A percentile compares a stretch with the other conserved stretches of the same genome.
phyloP scores from a whole-genome alignment of 2,888 invertebrate genomes.

The Lasioglossum malachurum region DNA sequence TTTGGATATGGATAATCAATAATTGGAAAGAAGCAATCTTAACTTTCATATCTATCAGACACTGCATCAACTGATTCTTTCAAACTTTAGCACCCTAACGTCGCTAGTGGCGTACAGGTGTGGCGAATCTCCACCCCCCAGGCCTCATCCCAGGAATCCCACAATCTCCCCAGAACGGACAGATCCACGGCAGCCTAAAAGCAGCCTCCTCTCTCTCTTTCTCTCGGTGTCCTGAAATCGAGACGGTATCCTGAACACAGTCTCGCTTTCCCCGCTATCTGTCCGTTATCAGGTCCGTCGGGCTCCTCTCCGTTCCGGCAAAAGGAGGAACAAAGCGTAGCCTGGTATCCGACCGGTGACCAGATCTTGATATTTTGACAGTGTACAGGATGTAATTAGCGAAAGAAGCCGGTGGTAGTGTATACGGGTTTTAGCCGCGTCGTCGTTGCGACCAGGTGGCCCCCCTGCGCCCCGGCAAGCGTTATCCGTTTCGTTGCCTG shows the following conservation, averaged over 20 bases:
- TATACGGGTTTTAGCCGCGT: not conserved
- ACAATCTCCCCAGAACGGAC: not conserved
- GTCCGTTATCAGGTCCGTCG: conserved; percentile 7
- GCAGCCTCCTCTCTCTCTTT: not conserved
- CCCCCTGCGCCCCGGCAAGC: not conserved
- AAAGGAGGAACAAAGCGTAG: conserved; percentile 22
- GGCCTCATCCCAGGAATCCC: not conserved
- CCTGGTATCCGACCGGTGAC: conserved; percentile 18
- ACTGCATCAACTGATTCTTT: not conserved
- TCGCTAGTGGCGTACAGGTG: not conserved
- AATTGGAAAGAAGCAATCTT: not conserved
- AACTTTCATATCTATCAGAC: not conserved
- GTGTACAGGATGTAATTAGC: conserved; percentile 57
- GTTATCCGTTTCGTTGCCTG: conserved; percentile 44
- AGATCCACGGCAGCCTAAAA: not conserved
- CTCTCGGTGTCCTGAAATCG: not conserved
- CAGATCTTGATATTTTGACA: conserved; percentile 57
- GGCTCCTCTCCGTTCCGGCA: conserved; percentile 2
- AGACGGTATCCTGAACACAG: conserved; percentile 13
- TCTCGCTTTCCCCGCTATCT: conserved; percentile 28
- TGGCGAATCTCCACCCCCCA: not conserved
- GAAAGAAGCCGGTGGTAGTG: not conserved
- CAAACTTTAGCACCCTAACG: not conserved
- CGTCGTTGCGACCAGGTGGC: conserved; percentile 27
- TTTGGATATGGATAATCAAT: not conserved